These are phyloP conservation scores for Alligator sinensis DNA, from an alignment of 2,113 vertebrate species.

Conservation along the genomic window DNA sequence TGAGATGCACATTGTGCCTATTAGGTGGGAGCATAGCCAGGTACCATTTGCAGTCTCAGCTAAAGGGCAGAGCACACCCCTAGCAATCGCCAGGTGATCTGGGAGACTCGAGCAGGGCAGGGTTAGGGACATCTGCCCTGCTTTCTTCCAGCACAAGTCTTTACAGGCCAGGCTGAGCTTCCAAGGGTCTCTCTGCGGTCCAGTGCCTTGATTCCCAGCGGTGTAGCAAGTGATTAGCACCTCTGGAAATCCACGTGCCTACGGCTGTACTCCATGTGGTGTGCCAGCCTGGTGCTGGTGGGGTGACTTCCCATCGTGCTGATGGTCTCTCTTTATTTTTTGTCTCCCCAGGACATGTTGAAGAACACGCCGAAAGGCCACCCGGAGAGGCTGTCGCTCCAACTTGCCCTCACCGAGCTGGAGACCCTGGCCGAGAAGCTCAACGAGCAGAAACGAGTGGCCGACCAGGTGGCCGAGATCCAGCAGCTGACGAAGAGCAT, in stretches of 20 bases:
- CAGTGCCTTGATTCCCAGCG: background rate
- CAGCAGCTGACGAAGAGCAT: conserved; percentile 93
- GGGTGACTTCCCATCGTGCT: background rate
- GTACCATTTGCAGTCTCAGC: no score
- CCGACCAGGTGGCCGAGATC: conserved; percentile 94
- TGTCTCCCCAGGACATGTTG: conserved; percentile 89
- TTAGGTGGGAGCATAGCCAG: no score
- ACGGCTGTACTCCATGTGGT: accelerated
- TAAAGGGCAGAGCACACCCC: background rate
- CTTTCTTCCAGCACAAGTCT: background rate
- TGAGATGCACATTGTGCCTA: background rate
- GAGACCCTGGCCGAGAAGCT: conserved; percentile 94
- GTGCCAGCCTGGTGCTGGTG: accelerated
- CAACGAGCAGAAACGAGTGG: conserved; percentile 94
- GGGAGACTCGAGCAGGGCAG: no score
- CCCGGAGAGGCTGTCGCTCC: conserved; percentile 90
- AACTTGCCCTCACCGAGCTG: conserved; percentile 95
- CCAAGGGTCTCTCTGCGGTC: background rate
- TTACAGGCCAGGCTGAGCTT: background rate
- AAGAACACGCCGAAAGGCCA: conserved; percentile 94
- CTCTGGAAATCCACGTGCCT: background rate
- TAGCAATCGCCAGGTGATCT: background rate
- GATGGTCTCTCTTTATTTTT: background rate
- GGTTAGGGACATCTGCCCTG: no score
- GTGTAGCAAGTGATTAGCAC: accelerated